Evolutionary conservation across 2,888 invertebrate species (phyloP).

Genomic region (Eupelmus urozonus): DNA sequence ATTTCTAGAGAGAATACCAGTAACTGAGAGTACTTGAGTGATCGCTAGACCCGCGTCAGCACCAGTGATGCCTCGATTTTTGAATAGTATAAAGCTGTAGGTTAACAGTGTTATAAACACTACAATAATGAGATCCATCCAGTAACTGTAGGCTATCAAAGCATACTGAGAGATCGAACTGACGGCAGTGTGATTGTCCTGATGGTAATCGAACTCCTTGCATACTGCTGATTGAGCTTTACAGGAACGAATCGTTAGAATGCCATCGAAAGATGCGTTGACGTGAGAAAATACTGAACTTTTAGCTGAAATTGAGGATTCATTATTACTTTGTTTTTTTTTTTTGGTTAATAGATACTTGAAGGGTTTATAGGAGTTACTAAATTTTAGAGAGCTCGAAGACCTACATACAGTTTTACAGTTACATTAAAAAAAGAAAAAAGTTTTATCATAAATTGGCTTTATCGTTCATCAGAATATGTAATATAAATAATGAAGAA

Average conservation of each 20-base stretch:
- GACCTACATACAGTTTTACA: too few species aligned
- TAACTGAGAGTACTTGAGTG: constrained; percentile 79
- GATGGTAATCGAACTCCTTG: constrained; percentile 86
- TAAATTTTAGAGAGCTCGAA: too few species aligned
- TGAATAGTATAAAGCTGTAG: constrained; percentile 79
- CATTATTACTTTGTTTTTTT: too few species aligned
- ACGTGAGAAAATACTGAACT: constrained; percentile 96
- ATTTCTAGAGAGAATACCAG: constrained; percentile 81
- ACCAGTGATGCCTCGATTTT: constrained; percentile 76
- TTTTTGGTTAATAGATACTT: too few species aligned
- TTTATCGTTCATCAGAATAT: too few species aligned
- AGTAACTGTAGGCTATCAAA: constrained; percentile 81
- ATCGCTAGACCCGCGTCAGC: constrained; percentile 80
- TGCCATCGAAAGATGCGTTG: constrained; percentile 89
- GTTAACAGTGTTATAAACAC: constrained; percentile 80
- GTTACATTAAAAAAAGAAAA: too few species aligned
- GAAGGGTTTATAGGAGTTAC: too few species aligned
- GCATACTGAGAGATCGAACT: constrained; percentile 83
- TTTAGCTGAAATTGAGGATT: constrained; percentile 76
- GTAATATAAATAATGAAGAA: background rate
- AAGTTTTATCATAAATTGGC: constrained; percentile 77
- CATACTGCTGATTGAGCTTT: constrained; percentile 85
- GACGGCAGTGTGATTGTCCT: constrained; percentile 84
- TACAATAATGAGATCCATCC: constrained; percentile 81
- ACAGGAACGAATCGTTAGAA: constrained; percentile 91